A percentile compares a stretch with the other conserved stretches of the same genome.
Conservation (phyloP, 2,888 invertebrate genomes). For the Lathronympha strigana region DNA sequence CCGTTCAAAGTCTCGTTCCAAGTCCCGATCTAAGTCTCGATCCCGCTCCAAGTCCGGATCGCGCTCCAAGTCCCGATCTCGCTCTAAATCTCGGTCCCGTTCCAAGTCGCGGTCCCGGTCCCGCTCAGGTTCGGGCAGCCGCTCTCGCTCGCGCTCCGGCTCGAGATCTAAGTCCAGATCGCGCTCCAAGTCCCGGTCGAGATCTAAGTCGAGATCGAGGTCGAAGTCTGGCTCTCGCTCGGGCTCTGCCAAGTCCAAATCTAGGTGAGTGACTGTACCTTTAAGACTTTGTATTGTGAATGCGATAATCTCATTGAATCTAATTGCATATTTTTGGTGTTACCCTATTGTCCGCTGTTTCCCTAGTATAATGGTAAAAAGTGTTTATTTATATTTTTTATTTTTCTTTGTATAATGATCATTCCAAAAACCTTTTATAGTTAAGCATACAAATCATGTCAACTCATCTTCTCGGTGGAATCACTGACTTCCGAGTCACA, state of each 20-base stretch:
- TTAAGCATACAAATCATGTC: no score
- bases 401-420: no score
- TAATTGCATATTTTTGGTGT: no score
- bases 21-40: slow-evolving; percentile 45
- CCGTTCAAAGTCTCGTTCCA: slow-evolving; percentile 43
- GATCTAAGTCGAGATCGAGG: slow-evolving; percentile 47
- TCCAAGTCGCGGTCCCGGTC: slow-evolving; percentile 60
- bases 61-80: slow-evolving; percentile 45
- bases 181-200: slow-evolving; percentile 48
- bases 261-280: slow-evolving; percentile 48
- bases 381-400: no score
- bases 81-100: slow-evolving; percentile 47
- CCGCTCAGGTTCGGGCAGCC: slow-evolving; percentile 52
- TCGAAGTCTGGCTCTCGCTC: slow-evolving; percentile 47
- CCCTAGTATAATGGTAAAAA: no score
- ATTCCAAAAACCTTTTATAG: no score
- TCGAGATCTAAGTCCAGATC: slow-evolving; percentile 51
- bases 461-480: no score
- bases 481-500: no score
- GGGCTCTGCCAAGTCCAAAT: no score
- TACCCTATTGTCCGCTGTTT: no score
- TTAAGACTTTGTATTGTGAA: neutral
- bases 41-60: slow-evolving; percentile 52
- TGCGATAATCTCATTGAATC: no score
- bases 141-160: slow-evolving; percentile 41